A percentile compares a stretch with the other conserved stretches of the same genome.
phyloP scores from a whole-genome alignment of 2,797 vertebrate species.

The Lerista edwardsae region DNA sequence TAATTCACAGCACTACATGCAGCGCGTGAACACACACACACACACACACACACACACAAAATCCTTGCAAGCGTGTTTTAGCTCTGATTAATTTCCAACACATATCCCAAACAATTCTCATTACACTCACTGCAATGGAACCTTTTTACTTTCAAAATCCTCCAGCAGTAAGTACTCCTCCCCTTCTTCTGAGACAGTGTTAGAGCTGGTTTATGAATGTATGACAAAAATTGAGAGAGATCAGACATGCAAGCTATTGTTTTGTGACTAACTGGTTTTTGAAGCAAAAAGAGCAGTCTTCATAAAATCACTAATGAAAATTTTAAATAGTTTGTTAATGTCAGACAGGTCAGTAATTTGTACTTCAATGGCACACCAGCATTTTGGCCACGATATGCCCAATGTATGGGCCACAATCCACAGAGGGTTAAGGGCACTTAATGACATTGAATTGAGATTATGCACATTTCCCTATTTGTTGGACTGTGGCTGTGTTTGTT shows the following conservation, averaged over 20 bases:
- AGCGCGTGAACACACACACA: too few species aligned
- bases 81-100: slow-evolving; percentile 72
- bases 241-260: slow-evolving; percentile 47
- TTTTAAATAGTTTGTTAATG: not conserved
- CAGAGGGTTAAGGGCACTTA: not conserved
- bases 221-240: slow-evolving; percentile 76
- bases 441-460: too few species aligned
- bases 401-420: not conserved
- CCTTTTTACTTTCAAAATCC: slow-evolving; percentile 97
- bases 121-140: slow-evolving; percentile 87
- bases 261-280: slow-evolving; percentile 4
- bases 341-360: not conserved
- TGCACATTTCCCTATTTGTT: not conserved
- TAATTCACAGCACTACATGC: slow-evolving; percentile 73
- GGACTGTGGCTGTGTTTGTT: not conserved
- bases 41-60: slow-evolving; percentile 45
- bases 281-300: slow-evolving; percentile 35
- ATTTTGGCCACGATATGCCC: not conserved
- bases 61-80: slow-evolving; percentile 65
- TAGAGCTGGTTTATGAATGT: slow-evolving; percentile 80
- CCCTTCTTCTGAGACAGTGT: slow-evolving; percentile 84
- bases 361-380: not conserved
- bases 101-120: slow-evolving; percentile 71
- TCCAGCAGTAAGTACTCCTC: slow-evolving; percentile 96
- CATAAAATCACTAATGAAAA: not conserved